phyloP scores from a whole-genome alignment of 1,140 invertebrate species.

The Drosophila arawakana region DNA sequence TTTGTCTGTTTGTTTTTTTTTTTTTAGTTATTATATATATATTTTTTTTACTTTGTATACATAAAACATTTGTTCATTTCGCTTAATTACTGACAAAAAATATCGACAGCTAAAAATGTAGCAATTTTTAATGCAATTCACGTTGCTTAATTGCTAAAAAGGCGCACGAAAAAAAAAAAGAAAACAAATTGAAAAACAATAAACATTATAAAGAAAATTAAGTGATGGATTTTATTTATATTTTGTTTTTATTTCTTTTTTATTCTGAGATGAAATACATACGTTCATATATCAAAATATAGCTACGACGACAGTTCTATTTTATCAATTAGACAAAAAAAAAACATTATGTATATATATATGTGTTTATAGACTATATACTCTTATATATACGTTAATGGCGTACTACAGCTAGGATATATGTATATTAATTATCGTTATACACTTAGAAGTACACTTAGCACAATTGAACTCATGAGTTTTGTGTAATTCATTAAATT shows the following conservation, averaged over 20 bases:
- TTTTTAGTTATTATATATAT: slow-evolving; percentile 8
- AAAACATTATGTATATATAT: slow-evolving; percentile 14
- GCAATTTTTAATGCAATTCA: slow-evolving; percentile 46
- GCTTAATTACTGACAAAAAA: slow-evolving; percentile 70
- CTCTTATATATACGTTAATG: slow-evolving; percentile 18
- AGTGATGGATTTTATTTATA: slow-evolving; percentile 1
- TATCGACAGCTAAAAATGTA: slow-evolving; percentile 66
- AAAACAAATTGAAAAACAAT: slow-evolving; percentile 21
- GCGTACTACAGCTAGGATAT: slow-evolving; percentile 24
- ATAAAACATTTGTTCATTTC: slow-evolving; percentile 68
- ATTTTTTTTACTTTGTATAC: slow-evolving; percentile 51
- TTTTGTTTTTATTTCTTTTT: slow-evolving; percentile 10
- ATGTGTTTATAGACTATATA: slow-evolving; percentile 19
- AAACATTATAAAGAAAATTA: slow-evolving; percentile 11
- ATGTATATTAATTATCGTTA: slow-evolving; percentile 66
- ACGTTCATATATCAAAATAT: slow-evolving; percentile 63
- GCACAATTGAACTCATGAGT: slow-evolving; percentile 68
- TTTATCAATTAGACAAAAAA: slow-evolving; percentile 20
- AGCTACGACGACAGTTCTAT: slow-evolving; percentile 26
- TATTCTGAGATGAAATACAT: slow-evolving; percentile 37
- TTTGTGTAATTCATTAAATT: slow-evolving; percentile 13
- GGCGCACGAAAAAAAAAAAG: slow-evolving; percentile 14
- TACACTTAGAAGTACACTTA: slow-evolving; percentile 80
- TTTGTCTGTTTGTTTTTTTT: slow-evolving; percentile 41
- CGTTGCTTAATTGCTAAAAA: slow-evolving; percentile 55